Evolutionary conservation across 2,113 vertebrate genomes (phyloP).

Genomic region (Holacanthus passer): DNA sequence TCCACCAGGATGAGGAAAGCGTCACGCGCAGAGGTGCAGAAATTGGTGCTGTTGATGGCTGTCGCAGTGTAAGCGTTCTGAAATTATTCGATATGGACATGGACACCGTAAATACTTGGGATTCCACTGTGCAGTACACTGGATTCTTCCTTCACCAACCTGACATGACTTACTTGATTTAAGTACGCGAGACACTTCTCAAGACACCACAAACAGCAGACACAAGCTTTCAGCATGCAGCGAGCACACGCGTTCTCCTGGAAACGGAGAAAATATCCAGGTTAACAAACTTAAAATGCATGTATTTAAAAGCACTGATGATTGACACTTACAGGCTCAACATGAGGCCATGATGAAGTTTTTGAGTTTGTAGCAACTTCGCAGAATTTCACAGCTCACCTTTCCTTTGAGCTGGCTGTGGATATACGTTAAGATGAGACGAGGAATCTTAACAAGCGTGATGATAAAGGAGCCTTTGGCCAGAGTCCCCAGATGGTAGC

Average conservation of each 20-base stretch:
- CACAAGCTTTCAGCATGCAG: constrained; percentile 96
- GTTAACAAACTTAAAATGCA: background rate
- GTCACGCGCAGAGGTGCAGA: constrained; percentile 97
- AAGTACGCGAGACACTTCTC: constrained; percentile 97
- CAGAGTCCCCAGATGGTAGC: constrained; percentile 96
- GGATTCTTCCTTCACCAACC: background rate
- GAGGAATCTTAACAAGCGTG: constrained; percentile 96
- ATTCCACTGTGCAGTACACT: background rate
- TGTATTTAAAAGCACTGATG: background rate
- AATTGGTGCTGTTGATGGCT: constrained; percentile 98
- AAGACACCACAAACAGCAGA: constrained; percentile 99
- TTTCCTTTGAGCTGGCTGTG: constrained; percentile 97
- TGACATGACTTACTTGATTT: constrained; percentile 90
- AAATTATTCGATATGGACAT: constrained; percentile 3
- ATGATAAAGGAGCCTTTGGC: constrained; percentile 99
- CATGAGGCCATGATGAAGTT: background rate
- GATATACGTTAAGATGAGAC: constrained; percentile 96
- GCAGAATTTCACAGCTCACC: constrained; percentile 81
- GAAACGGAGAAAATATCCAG: background rate
- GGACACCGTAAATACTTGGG: background rate
- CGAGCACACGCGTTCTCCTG: constrained; percentile 97
- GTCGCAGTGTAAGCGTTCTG: constrained; percentile 98
- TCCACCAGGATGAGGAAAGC: constrained; percentile 96
- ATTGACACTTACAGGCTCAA: background rate
- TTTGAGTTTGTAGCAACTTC: background rate